These are phyloP conservation scores for Palloptera scutellata DNA, from an alignment of 2,888 invertebrate genomes.

Conservation along the genomic window DNA sequence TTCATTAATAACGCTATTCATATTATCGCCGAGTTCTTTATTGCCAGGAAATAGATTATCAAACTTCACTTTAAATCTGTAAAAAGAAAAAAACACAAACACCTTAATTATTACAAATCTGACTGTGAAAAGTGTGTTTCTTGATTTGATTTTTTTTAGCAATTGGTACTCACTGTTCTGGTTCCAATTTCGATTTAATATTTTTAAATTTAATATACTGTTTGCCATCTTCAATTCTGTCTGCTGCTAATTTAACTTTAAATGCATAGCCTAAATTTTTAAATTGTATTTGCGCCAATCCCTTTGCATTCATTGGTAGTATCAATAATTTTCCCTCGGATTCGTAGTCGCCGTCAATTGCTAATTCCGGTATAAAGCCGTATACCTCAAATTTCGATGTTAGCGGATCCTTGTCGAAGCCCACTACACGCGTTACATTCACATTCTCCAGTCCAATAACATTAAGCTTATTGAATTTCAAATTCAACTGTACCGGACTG, in stretches of 20 bases:
- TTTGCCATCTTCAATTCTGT: slow-evolving; percentile 37
- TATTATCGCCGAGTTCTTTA: slow-evolving; percentile 42
- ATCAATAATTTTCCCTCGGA: slow-evolving; percentile 59
- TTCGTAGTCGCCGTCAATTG: slow-evolving; percentile 53
- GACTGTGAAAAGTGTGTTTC: neutral
- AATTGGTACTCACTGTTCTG: slow-evolving; percentile 46
- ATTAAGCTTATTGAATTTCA: slow-evolving; percentile 44
- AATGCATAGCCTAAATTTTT: slow-evolving; percentile 42
- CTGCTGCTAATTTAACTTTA: slow-evolving; percentile 37
- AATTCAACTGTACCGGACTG: slow-evolving; percentile 44
- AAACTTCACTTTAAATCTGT: slow-evolving; percentile 46
- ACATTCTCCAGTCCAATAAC: slow-evolving; percentile 44
- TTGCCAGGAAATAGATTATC: slow-evolving; percentile 50
- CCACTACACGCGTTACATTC: slow-evolving; percentile 43
- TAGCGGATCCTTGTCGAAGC: slow-evolving; percentile 47
- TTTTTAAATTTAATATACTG: slow-evolving; percentile 39
- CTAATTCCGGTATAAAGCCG: slow-evolving; percentile 40
- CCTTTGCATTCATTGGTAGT: slow-evolving; percentile 59
- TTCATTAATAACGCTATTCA: slow-evolving; percentile 50
- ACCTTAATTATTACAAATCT: neutral
- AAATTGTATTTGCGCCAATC: slow-evolving; percentile 47
- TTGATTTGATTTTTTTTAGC: no score
- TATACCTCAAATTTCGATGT: slow-evolving; percentile 46
- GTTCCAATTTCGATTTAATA: slow-evolving; percentile 41
- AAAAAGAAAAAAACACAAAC: slow-evolving; percentile 20